Base-by-base conservation (phyloP, 2,797 vertebrate species). In the Syngnathus rostellatus region DNA sequence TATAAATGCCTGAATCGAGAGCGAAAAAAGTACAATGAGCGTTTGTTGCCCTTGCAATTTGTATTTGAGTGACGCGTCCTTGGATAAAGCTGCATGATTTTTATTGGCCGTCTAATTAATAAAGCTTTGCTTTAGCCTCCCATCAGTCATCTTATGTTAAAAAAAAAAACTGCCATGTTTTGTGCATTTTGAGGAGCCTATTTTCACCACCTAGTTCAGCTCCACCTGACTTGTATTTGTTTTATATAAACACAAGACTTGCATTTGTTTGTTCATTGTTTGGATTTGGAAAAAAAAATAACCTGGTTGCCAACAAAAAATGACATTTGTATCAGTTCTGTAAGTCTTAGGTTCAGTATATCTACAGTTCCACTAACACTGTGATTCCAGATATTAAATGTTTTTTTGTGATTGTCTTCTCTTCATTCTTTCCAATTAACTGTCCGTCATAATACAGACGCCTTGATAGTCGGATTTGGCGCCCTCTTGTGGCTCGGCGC, bases 301-400 rank as follows among this genome's bases (percentile, higher is more conserved):
- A 38, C n/a, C 50, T 23, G 21, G 59, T 61, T 57, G 54, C 37
- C 9, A 45, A 45, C 60, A 62, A 45, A 59, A 45, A 17, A 61
- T 43, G 16, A 82, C 73, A 90, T 90, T 83, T 87, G 87, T 79
- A 83, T 72, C 77, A 77, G 85, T 88, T 89, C 86, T 87, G 90
- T 41, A 87, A 81, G 78, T 81, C 66, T 87, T 63, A 10, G 69
- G 82, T 74, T 80, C 72, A 72, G 39, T 88, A 86, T 90, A 86
- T 88, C 83, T 86, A 88, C 82, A 86, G 90, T 92, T 91, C 89
- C 90, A 91, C 90, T 88, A 91, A 92, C 92, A 93, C 93, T 95
- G 93, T 94, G 93, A 95, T 90, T 92, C 90, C 83, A 81, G 74
- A 78, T 83, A 87, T 83, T 87, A 86, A 88, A 88, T 69, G 70